Evolutionary conservation across 1,140 invertebrate genomes (phyloP), one percentile per base, ranked within the genome.

Genomic region (Philotrypesis tridentata): DNA sequence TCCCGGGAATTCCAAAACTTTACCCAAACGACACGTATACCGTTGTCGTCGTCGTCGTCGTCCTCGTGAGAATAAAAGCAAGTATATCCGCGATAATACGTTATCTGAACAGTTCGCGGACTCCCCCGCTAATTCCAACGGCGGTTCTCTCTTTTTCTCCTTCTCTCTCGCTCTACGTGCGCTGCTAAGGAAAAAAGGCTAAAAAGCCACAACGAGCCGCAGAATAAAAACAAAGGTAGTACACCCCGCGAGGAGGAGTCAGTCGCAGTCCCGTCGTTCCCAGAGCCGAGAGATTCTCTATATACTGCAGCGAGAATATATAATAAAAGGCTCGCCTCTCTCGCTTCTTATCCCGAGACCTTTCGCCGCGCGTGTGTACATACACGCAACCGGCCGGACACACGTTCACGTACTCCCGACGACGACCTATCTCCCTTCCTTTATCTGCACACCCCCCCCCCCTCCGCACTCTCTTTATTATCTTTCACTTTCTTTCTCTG

Each of bases 391-490:
- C 25, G 37, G 37, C 29, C 40, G 40, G 61, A 76, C 27, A 31
- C 48, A 27, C 72, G 37, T n/a, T n/a, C n/a, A n/a, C n/a, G n/a
- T n/a, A n/a, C n/a, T n/a, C n/a, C n/a, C n/a, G n/a, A n/a, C n/a
- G n/a, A n/a, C n/a, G 65, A 77, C 43, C 21, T 72, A 79, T 78
- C 48, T 71, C 72, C 12, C 21, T 82, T 73, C 17, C 68, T 63
- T 61, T 60, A 65, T 82, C 67, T 71, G n/a, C n/a, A n/a, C n/a
- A n/a, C 21, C 8, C 33, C 71, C 21, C 4, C 23, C 63, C 37
- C 48, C 70, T 48, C 70, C 48, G n/a, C n/a, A n/a, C 70, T 81
- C 40, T 80, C 65, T 71, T 82, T 77, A 70, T 68, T 60, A 55
- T 79, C 48, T 78, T 76, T 65, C 48, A 63, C 25, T 33, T 67